These are phyloP conservation scores for Nebria salina DNA, from an alignment of 2,888 invertebrate species.

Conservation along the genomic window DNA sequence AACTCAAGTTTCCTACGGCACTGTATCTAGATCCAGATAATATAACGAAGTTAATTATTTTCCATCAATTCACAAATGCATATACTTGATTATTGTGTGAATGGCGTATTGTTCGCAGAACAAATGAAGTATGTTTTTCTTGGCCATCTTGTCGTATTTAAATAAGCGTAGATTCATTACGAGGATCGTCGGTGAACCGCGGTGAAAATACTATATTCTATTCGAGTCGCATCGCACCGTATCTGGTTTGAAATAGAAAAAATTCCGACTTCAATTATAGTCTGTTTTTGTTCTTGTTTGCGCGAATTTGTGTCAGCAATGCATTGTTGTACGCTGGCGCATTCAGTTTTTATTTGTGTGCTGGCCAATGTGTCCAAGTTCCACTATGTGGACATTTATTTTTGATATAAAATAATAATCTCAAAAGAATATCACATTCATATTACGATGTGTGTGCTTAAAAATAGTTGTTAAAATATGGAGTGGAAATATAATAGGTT, in stretches of 20 bases:
- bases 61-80: too few relatives aligned
- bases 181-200: background rate
- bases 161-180: background rate
- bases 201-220: background rate
- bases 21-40: too few relatives aligned
- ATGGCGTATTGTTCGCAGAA: too few relatives aligned
- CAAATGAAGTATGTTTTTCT: background rate
- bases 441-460: background rate
- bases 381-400: background rate
- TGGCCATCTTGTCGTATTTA: background rate
- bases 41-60: too few relatives aligned
- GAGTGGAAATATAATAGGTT: background rate
- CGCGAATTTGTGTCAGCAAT: background rate
- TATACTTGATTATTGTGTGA: too few relatives aligned
- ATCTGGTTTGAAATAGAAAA: background rate
- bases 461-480: background rate
- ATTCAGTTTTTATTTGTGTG: background rate
- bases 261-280: background rate
- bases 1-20: too few relatives aligned
- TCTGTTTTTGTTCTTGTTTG: background rate
- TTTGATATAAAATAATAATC: background rate
- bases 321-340: background rate
- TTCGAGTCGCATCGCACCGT: background rate
- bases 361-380: background rate
- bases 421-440: background rate